phyloP scores from a whole-genome alignment of 2,113 vertebrate species.

The Phylloscopus trochiloides region DNA sequence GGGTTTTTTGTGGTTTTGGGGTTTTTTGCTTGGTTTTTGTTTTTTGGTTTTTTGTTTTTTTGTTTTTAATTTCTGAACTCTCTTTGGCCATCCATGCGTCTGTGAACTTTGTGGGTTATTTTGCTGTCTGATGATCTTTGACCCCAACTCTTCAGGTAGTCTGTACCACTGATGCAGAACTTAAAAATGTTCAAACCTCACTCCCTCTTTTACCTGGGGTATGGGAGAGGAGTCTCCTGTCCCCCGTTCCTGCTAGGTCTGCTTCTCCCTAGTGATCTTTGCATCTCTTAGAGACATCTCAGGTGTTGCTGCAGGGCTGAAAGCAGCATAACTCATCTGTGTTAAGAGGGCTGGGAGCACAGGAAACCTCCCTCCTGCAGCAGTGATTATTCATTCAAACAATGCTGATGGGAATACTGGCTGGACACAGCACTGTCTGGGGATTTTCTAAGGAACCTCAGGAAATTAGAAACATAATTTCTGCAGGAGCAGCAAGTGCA shows the following conservation, averaged over 20 bases:
- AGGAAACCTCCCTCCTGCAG: not conserved
- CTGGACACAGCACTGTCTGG: not conserved
- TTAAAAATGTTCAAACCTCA: not conserved
- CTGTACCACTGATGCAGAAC: not conserved
- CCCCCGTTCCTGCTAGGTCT: not conserved
- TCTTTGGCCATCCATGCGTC: not conserved
- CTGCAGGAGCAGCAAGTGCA: not conserved
- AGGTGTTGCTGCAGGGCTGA: not conserved
- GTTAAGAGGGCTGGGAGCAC: not conserved
- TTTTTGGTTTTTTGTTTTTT: not conserved
- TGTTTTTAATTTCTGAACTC: not conserved
- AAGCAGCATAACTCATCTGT: not conserved
- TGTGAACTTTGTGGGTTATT: not conserved
- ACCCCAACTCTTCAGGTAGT: not conserved
- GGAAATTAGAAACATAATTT: constrained; percentile 24
- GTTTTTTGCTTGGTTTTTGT: too few relatives aligned
- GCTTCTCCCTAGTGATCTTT: not conserved
- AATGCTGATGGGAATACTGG: not conserved
- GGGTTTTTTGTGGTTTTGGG: not conserved
- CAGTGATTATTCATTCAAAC: not conserved
- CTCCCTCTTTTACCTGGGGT: not conserved
- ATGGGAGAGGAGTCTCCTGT: not conserved
- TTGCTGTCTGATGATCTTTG: not conserved
- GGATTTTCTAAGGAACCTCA: not conserved
- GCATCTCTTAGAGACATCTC: not conserved